phyloP scores from a whole-genome alignment of 2,113 vertebrate species.

The Catharus minimus region DNA sequence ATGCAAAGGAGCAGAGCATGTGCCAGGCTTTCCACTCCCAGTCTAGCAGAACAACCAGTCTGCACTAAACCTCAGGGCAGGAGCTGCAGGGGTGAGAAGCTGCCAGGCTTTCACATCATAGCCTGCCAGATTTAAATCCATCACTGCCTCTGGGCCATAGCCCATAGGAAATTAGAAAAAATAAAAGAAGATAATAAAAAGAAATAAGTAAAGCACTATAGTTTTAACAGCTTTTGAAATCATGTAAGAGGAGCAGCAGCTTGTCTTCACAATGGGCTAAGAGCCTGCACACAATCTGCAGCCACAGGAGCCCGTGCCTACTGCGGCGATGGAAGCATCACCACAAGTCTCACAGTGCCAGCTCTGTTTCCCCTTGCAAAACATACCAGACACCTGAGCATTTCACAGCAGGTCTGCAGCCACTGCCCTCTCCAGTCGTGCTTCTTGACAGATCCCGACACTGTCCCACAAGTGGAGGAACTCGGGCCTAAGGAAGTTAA shows the following conservation, averaged over 20 bases:
- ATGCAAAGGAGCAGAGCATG: not conserved
- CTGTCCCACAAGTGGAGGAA: not conserved
- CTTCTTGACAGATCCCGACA: not conserved
- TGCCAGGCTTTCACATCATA: not conserved
- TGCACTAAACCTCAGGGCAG: not conserved
- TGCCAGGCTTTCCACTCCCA: not conserved
- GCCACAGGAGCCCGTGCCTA: not conserved
- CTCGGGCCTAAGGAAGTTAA: not conserved
- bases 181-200: not conserved
- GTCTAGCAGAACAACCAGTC: not conserved
- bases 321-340: not conserved
- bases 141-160: not conserved
- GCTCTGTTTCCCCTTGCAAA: not conserved
- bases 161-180: not conserved
- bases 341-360: not conserved
- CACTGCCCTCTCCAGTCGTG: not conserved
- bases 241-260: not conserved
- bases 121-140: conserved; percentile 26
- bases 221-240: conserved; percentile 5
- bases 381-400: not conserved
- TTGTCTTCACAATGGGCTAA: not conserved
- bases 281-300: not conserved
- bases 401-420: not conserved
- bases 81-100: conserved; percentile 2
- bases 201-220: not conserved